Evolutionary conservation across 2,113 vertebrate species (phyloP).

Genomic region (Vanacampus margaritifer): DNA sequence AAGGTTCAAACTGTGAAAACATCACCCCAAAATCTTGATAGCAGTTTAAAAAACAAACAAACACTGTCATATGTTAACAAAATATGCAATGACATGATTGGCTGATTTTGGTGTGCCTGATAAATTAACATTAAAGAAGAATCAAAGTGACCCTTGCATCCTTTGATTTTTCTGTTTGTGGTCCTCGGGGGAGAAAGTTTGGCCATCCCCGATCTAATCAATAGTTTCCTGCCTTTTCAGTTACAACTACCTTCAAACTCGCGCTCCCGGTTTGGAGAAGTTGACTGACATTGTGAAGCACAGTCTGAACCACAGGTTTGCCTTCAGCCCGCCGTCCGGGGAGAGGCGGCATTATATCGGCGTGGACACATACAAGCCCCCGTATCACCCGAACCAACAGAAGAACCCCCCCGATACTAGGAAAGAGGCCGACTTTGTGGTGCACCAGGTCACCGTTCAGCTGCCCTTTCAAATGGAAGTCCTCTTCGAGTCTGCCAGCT

Average conservation of each 20-base stretch:
- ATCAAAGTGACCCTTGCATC: too few relatives aligned
- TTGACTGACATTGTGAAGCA: conserved; percentile 84
- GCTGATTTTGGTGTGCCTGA: too few relatives aligned
- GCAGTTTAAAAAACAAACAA: too few relatives aligned
- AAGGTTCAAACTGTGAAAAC: too few relatives aligned
- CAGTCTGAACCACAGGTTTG: conserved; percentile 79
- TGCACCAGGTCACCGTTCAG: conserved; percentile 89
- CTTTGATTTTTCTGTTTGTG: too few relatives aligned
- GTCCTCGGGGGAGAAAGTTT: too few relatives aligned
- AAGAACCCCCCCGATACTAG: conserved; percentile 51
- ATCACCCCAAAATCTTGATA: too few relatives aligned
- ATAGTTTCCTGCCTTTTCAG: conserved; percentile 59
- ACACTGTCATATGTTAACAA: too few relatives aligned
- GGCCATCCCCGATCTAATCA: background rate
- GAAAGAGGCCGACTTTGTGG: conserved; percentile 76
- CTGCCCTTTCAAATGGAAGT: conserved; percentile 81
- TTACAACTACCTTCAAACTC: conserved; percentile 82
- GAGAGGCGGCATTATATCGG: conserved; percentile 78
- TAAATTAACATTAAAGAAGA: too few relatives aligned
- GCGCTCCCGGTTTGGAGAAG: conserved; percentile 80
- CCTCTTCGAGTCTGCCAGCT: conserved; percentile 86
- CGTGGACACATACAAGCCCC: conserved; percentile 71
- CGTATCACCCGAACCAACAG: conserved; percentile 67
- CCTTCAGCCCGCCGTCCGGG: conserved; percentile 71
- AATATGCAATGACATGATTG: too few relatives aligned